Percentiles rank a stretch among this genome's conserved stretches.
Conservation (phyloP, 2,113 vertebrate species). For the Rhinoptilus africanus region DNA sequence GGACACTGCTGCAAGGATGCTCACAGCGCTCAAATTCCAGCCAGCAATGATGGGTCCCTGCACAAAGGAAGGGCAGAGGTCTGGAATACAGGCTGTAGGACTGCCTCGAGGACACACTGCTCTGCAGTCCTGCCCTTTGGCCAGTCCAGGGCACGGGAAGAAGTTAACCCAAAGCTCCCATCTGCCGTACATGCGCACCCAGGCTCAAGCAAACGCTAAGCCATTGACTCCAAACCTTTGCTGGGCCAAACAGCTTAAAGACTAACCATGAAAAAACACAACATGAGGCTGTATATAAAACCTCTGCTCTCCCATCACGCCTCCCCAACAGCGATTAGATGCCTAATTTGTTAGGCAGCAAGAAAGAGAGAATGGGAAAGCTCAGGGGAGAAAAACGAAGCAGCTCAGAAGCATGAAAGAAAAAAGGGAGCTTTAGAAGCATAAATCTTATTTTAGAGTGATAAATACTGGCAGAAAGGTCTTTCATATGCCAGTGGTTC, state of each 20-base stretch:
- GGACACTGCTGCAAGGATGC: neutral
- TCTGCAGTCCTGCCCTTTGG: neutral
- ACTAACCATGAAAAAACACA: neutral
- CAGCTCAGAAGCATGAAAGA: conserved; percentile 45
- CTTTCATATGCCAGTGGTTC: conserved; percentile 36
- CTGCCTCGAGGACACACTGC: neutral
- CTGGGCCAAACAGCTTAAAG: neutral
- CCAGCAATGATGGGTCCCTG: neutral
- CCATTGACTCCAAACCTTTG: neutral
- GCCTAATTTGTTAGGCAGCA: conserved; percentile 55
- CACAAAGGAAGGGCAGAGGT: neutral
- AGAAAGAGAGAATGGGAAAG: conserved; percentile 43
- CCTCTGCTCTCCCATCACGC: neutral
- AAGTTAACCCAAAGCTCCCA: neutral
- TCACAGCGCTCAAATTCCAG: neutral
- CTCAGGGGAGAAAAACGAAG: conserved; percentile 49
- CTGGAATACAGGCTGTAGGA: neutral
- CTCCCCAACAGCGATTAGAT: conserved; percentile 51
- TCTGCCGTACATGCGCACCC: neutral
- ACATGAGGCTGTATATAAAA: neutral
- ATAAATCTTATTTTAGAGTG: conserved; percentile 41
- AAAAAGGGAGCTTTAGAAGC: conserved; percentile 28
- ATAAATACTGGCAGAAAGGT: conserved; percentile 22
- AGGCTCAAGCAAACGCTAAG: neutral
- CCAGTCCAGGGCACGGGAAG: rapidly evolving